Evolutionary conservation across 2,888 invertebrate species (phyloP).

Genomic region (Sussaba pulchella): DNA sequence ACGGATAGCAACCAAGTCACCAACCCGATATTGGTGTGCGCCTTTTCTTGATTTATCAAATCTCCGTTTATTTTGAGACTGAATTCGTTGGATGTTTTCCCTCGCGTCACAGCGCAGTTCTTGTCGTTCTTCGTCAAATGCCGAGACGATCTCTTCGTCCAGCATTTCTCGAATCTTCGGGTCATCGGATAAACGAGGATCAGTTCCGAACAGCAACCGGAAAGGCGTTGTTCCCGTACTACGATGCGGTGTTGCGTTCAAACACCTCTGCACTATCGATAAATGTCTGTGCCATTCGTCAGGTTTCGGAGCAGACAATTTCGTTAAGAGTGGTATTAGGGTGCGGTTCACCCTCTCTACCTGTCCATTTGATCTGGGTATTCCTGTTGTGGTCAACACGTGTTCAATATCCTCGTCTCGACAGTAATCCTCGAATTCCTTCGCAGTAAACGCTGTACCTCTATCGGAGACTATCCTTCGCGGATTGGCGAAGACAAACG

Average conservation of each 20-base stretch:
- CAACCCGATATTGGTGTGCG: constrained; percentile 15
- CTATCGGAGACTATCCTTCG: constrained; percentile 77
- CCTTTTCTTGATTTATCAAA: constrained; percentile 31
- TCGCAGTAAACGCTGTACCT: constrained; percentile 79
- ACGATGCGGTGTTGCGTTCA: constrained; percentile 12
- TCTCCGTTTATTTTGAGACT: constrained; percentile 5
- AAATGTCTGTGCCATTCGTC: constrained; percentile 30
- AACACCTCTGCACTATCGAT: neutral
- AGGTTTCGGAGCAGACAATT: constrained; percentile 34
- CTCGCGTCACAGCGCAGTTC: constrained; percentile 12
- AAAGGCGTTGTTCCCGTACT: constrained; percentile 28
- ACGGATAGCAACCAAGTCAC: constrained; percentile 32
- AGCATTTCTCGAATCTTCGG: constrained; percentile 4
- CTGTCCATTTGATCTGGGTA: constrained; percentile 26
- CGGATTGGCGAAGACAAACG: constrained; percentile 80
- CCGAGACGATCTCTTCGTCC: constrained; percentile 17
- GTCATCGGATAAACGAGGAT: neutral
- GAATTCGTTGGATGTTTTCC: constrained; percentile 6
- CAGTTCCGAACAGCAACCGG: neutral
- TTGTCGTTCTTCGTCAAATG: constrained; percentile 19
- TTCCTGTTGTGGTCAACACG: constrained; percentile 11
- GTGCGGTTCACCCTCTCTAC: constrained; percentile 35
- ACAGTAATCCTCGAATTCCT: constrained; percentile 60
- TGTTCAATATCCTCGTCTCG: constrained; percentile 26
- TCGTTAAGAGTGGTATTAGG: constrained; percentile 33